Evolutionary conservation across 23 tunicate genomes (phyloP), one percentile per base, ranked within the genome.

Genomic region (Aplidium turbinatum): DNA sequence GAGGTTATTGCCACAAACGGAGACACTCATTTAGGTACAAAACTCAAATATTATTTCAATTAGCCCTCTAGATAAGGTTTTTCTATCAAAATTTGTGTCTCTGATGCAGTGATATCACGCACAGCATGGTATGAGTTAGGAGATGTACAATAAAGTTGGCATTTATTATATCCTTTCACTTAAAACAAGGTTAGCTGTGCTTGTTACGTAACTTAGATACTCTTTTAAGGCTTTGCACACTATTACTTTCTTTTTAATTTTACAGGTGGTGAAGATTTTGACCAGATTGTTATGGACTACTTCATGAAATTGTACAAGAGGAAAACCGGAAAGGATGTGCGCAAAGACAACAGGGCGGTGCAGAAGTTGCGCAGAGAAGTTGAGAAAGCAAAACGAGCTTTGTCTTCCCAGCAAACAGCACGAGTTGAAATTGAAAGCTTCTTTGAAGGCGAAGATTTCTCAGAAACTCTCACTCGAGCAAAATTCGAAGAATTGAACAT

Each of bases 191-290:
- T n/a, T n/a, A n/a, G n/a, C n/a, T n/a, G n/a, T n/a, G n/a, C n/a
- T n/a, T n/a, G n/a, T n/a, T n/a, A n/a, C n/a, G n/a, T n/a, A n/a
- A n/a, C n/a, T n/a, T n/a, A n/a, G n/a, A n/a, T n/a, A n/a, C n/a
- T n/a, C n/a, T n/a, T n/a, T n/a, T n/a, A n/a, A n/a, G n/a, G n/a
- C n/a, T n/a, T n/a, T n/a, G n/a, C n/a, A n/a, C n/a, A n/a, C n/a
- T n/a, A n/a, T n/a, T n/a, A n/a, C n/a, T n/a, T n/a, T n/a, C n/a
- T n/a, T n/a, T n/a, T n/a, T 11, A 16, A 19, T n/a, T 7, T 6
- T 63, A n/a, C 57, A 82, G 87, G 92, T 68, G 92, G 92, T 20
- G 92, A 85, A 58, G 92, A 85, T 57, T 85, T 85, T 47, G 92
- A 85, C 45, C 92, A 85, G 58, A 77, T 57, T 36, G 92, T 85